Conservation (phyloP, 2,888 invertebrate species). For the Tenthredo amoena region DNA sequence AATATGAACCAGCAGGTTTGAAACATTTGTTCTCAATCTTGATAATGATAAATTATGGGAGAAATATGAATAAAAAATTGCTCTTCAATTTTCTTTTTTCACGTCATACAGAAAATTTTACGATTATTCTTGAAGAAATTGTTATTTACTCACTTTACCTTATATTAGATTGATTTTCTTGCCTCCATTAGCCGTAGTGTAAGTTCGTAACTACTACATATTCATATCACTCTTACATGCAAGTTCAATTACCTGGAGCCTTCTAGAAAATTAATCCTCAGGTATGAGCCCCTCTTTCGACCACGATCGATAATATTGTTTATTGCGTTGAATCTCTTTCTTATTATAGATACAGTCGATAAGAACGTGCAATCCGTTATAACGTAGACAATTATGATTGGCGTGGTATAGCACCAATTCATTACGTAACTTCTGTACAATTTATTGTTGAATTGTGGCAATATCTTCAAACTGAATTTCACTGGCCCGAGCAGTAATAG, state of each 20-base stretch:
- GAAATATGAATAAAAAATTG: no score
- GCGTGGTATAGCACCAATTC: not conserved
- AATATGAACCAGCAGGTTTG: not conserved
- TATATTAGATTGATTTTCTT: no score
- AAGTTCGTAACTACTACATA: no score
- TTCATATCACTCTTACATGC: not conserved
- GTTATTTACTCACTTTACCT: no score
- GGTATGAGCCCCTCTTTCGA: not conserved
- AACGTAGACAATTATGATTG: not conserved
- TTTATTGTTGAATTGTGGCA: not conserved
- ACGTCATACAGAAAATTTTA: no score
- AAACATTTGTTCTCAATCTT: not conserved
- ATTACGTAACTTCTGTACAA: not conserved
- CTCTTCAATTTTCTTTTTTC: no score
- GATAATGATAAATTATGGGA: no score
- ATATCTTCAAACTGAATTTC: not conserved
- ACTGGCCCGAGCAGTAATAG: not conserved
- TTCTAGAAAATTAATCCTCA: not conserved
- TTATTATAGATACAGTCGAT: not conserved
- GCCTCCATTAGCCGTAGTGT: no score
- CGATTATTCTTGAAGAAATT: no score
- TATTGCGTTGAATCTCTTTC: not conserved
- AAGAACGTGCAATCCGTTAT: not conserved
- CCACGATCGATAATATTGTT: not conserved
- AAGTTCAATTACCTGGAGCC: not conserved